Base-by-base conservation (phyloP, 2,113 vertebrate species). In the Syngnathus scovelli region DNA sequence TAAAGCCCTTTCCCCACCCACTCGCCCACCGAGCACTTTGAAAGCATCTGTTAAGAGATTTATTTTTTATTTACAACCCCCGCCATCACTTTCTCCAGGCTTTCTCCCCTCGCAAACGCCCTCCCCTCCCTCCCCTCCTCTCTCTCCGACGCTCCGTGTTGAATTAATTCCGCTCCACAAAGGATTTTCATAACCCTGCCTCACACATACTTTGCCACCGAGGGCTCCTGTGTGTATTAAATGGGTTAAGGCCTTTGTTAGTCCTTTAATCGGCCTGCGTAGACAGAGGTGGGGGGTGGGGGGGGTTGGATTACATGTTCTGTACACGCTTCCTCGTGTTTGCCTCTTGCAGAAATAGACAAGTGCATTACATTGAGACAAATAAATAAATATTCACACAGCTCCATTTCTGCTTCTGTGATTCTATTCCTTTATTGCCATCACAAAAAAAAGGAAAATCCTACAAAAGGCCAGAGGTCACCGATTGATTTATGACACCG, bases 11-110 rank as follows among this genome's bases (percentile, higher is more conserved):
- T 39, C 48, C 60, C 44, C 46, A 61, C 59, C 43, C 12, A 10
- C 19, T 37, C 46, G 52, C 63, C 43, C 8, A 15, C 19, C 39
- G 33, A 44, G 58, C 66, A 64, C 70, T 82, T 67, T 72, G 67
- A 70, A 49, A 75, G 69, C 76, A 71, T 66, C 72, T 78, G 72
- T 82, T 75, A 64, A 76, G 56, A 66, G 80, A 84, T 82, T 85
- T 83, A 84, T 81, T 84, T 76, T 82, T 85, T 83, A 84, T 81
- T 84, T 76, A 79, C 78, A 77, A 73, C 75, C 71, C 27, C 72
- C 67, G 63, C 52, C 63, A 48, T 56, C 65, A 63, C 76, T 74
- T 74, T 64, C 70, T 70, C 66, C 58, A 6, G 18, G 60, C 66
- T 43, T 44, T 67, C 66, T 21, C 66, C 54, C 21, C 41, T 16